phyloP scores from a whole-genome alignment of 2,113 vertebrate species.

The Delphinapterus leucas region DNA sequence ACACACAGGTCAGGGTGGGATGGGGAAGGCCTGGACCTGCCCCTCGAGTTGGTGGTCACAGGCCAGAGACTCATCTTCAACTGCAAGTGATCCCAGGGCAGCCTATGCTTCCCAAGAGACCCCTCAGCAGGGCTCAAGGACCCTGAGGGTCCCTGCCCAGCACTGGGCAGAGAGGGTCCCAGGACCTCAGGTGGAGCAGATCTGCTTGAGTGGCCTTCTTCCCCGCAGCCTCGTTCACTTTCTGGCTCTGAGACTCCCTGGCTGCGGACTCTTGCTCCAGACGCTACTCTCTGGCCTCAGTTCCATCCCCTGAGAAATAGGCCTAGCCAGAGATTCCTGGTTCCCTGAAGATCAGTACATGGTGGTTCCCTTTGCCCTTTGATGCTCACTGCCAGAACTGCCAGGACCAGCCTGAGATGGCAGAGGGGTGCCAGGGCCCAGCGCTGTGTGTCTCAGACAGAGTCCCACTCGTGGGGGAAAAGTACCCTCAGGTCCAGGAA shows the following conservation, averaged over 20 bases:
- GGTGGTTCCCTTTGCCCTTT: neutral
- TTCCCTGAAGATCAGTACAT: rapidly evolving
- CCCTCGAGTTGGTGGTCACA: rapidly evolving
- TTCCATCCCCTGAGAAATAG: neutral
- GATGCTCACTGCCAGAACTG: neutral
- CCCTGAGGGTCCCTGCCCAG: neutral
- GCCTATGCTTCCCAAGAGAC: neutral
- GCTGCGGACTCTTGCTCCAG: rapidly evolving
- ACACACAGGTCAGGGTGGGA: neutral
- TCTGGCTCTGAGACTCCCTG: neutral
- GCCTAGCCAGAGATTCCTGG: neutral
- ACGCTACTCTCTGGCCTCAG: neutral
- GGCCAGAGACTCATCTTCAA: neutral
- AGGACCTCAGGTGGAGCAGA: rapidly evolving
- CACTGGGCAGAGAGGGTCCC: neutral
- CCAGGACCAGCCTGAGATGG: neutral
- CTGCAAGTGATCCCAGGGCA: neutral
- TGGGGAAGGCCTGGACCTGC: no score
- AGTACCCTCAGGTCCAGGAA: no score
- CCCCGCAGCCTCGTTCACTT: neutral
- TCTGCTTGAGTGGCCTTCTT: neutral
- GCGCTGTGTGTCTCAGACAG: neutral
- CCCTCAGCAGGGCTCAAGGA: neutral
- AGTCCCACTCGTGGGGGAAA: rapidly evolving
- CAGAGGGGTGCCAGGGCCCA: no score